Evolutionary conservation across 2,888 invertebrate species (phyloP), one percentile per base, ranked within the genome.

Genomic region (Spodoptera littoralis): DNA sequence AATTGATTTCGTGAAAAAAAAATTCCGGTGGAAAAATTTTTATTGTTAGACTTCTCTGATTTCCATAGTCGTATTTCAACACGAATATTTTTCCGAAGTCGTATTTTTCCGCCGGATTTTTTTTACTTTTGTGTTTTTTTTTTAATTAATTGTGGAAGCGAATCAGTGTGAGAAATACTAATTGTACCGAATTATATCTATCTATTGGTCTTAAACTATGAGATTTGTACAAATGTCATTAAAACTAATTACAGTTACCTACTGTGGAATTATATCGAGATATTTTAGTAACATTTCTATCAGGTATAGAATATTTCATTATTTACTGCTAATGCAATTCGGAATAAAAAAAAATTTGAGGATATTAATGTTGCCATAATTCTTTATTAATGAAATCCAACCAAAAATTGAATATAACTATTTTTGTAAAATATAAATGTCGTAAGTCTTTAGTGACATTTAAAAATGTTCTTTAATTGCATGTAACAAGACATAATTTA

Each of bases 131-230:
- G 46, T 42, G 47, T 65, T 57, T 36, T 11, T 30, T 55, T 48
- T 43, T 64, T 69, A 22, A 44, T 46, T 43, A 51, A 60, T 62
- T 65, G 44, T 63, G 42, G 45, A 65, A 51, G n/a, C 11, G 49
- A 60, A 64, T 68, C 57, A 64, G 52, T 70, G 59, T 63, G 66
- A 59, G 75, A 49, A 72, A 76, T 66, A 68, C 43, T 68, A 66
- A 70, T 60, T 79, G 61, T 81, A 76, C 84, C 83, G 83, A 84
- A 83, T 82, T 84, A 74, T 66, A 68, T 73, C 55, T 66, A 76
- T 76, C 71, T 80, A 68, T 71, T 67, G 66, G 70, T 77, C 66
- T 67, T 69, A 62, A 36, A 75, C 76, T 76, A 78, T 64, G 70
- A 73, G 67, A 75, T 82, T 78, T 73, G 75, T 81, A 75, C 83